A percentile compares a stretch with the other conserved stretches of the same genome.
Evolutionary conservation across 92 coral and sea anemone species (phyloP).

Genomic region (Siderastrea radians): DNA sequence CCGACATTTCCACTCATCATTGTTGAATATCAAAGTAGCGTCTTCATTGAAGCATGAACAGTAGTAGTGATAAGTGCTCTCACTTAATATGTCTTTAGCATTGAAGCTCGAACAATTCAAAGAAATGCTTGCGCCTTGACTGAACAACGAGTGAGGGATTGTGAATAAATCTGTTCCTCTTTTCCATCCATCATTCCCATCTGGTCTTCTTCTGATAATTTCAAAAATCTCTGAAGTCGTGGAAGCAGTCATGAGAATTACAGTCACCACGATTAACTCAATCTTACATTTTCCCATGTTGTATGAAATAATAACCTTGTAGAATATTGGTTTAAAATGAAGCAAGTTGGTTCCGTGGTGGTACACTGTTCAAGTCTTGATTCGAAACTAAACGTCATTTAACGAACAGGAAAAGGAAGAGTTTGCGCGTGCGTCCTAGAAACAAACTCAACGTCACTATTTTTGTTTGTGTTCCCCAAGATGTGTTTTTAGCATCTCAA

Average conservation of each 20-base stretch:
- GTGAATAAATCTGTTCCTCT: conserved; percentile 9
- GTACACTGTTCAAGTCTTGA: background rate
- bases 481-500: background rate
- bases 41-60: conserved; percentile 5
- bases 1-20: conserved; percentile 12
- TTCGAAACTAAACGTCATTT: background rate
- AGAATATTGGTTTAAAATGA: background rate
- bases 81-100: conserved; percentile 1
- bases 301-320: background rate
- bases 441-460: background rate
- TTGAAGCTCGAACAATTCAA: background rate
- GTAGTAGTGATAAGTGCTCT: background rate
- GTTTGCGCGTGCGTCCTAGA: background rate
- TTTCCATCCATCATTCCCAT: conserved; percentile 1
- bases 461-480: background rate
- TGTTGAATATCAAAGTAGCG: background rate
- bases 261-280: background rate
- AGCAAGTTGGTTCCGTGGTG: background rate
- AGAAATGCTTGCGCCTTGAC: background rate
- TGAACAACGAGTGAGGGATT: background rate
- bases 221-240: background rate
- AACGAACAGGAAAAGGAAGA: background rate
- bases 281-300: conserved; percentile 1
- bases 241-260: background rate
- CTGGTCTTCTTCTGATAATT: conserved; percentile 3